These are phyloP conservation scores for Magallana ariakensis DNA, from an alignment of 1,140 invertebrate genomes.

Conservation along the genomic window DNA sequence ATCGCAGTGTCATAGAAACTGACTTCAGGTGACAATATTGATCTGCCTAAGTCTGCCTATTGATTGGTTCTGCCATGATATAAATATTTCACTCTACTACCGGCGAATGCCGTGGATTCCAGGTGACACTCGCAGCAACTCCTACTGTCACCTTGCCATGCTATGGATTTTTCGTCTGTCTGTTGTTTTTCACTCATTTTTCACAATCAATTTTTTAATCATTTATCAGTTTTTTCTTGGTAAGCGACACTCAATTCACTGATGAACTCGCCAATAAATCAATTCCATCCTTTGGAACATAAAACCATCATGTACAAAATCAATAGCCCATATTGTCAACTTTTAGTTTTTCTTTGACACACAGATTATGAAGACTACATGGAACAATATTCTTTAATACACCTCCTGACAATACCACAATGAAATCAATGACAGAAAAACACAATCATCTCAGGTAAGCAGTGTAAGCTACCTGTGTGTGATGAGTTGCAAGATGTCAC, in stretches of 20 bases:
- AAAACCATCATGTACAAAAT: not conserved
- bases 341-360: not conserved
- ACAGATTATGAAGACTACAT: not conserved
- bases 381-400: not conserved
- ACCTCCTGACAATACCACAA: not conserved
- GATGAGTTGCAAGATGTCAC: too few species aligned
- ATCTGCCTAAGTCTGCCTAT: not conserved
- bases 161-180: constrained; percentile 35
- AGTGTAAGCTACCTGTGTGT: not conserved
- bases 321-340: not conserved
- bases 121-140: not conserved
- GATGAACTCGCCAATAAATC: constrained; percentile 6
- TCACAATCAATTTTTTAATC: constrained; percentile 36
- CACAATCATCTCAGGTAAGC: not conserved
- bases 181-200: constrained; percentile 31
- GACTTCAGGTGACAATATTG: constrained; percentile 18
- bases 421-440: constrained; percentile 16
- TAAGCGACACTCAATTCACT: constrained; percentile 21
- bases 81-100: constrained; percentile 27
- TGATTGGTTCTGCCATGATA: constrained; percentile 12
- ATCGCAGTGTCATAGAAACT: not conserved
- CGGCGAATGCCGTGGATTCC: not conserved
- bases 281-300: not conserved
- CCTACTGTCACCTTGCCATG: not conserved
- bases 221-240: constrained; percentile 16